These are phyloP conservation scores for Psilanteris sp. DNA, from an alignment of 1,140 invertebrate species.

Conservation along the genomic window DNA sequence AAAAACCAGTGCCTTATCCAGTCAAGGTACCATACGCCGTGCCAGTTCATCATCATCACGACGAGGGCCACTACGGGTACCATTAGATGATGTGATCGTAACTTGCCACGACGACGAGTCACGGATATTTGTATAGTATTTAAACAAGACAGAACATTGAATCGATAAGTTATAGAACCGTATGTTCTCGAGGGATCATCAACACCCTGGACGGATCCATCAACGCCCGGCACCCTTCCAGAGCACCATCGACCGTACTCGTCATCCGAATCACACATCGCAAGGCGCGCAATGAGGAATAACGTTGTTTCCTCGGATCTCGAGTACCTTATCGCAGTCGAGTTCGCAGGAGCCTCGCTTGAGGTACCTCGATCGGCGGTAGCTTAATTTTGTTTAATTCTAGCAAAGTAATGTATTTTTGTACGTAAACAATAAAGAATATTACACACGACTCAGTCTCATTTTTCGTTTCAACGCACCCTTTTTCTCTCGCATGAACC, in stretches of 20 bases:
- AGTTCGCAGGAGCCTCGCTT: slow-evolving; percentile 7
- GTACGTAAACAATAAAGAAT: slow-evolving; percentile 60
- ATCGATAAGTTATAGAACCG: slow-evolving; percentile 9
- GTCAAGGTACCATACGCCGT: slow-evolving; percentile 86
- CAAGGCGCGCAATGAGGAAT: slow-evolving; percentile 53
- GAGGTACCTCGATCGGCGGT: slow-evolving; percentile 31
- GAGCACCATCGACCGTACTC: slow-evolving; percentile 47
- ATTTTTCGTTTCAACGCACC: too few relatives aligned
- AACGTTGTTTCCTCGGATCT: slow-evolving; percentile 55
- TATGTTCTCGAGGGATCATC: slow-evolving; percentile 7
- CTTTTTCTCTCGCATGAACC: too few relatives aligned
- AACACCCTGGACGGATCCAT: too few relatives aligned
- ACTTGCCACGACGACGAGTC: slow-evolving; percentile 39
- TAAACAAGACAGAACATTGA: not conserved
- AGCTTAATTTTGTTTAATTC: slow-evolving; percentile 55
- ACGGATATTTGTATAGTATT: slow-evolving; percentile 35
- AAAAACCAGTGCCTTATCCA: slow-evolving; percentile 84
- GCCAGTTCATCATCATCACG: slow-evolving; percentile 81
- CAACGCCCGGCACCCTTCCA: too few relatives aligned
- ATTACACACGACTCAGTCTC: slow-evolving; percentile 15
- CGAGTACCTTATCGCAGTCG: slow-evolving; percentile 61
- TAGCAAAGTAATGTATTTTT: slow-evolving; percentile 66
- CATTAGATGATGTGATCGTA: slow-evolving; percentile 16
- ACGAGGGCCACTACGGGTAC: slow-evolving; percentile 14
- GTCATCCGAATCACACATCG: slow-evolving; percentile 42